These are phyloP conservation scores for Drosophila paranaensis DNA, from an alignment of 2,888 invertebrate species.

Conservation along the genomic window DNA sequence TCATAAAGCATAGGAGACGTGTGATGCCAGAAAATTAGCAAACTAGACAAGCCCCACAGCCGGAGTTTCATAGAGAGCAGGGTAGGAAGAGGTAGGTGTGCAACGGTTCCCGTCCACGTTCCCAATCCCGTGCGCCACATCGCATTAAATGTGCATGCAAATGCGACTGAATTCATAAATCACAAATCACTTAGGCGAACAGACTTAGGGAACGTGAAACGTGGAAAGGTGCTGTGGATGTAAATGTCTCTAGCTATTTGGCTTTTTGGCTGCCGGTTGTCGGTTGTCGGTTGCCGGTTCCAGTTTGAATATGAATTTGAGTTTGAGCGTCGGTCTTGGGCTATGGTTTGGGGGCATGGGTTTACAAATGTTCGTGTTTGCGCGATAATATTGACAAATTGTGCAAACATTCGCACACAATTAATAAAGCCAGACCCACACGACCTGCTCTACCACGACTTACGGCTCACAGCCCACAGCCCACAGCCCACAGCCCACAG, in stretches of 20 bases:
- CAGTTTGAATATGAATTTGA: slow-evolving; percentile 1
- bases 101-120: slow-evolving; percentile 15
- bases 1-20: slow-evolving; percentile 60
- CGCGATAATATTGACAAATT: slow-evolving; percentile 81
- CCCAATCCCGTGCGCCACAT: slow-evolving; percentile 37
- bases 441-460: slow-evolving; percentile 21
- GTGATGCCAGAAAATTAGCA: slow-evolving; percentile 64
- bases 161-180: slow-evolving; percentile 73
- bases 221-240: slow-evolving; percentile 8
- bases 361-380: slow-evolving; percentile 72
- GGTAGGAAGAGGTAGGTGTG: background rate
- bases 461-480: slow-evolving; percentile 27
- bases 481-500: slow-evolving; percentile 46
- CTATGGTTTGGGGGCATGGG: slow-evolving; percentile 29
- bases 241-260: slow-evolving; percentile 33
- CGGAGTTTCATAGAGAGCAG: slow-evolving; percentile 21
- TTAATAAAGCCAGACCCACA: slow-evolving; percentile 70
- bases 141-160: slow-evolving; percentile 69
- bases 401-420: slow-evolving; percentile 80
- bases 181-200: slow-evolving; percentile 75
- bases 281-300: slow-evolving; percentile 5
- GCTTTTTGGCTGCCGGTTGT: slow-evolving; percentile 5
- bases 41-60: slow-evolving; percentile 55
- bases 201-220: slow-evolving; percentile 34
- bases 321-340: background rate